Evolutionary conservation across 1,140 invertebrate genomes (phyloP).

Genomic region (Pentalonia nigronervosa): DNA sequence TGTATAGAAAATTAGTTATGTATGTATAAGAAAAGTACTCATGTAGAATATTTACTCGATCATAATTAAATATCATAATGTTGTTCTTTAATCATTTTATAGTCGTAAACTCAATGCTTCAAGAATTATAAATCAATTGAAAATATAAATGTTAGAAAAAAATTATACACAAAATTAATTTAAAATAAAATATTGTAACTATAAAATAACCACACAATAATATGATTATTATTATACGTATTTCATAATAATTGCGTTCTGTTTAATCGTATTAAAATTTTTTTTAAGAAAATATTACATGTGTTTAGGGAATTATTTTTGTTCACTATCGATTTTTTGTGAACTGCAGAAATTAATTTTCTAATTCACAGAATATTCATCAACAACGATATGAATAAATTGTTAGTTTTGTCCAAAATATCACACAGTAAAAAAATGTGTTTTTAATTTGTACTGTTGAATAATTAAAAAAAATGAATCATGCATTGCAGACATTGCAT

Average conservation of each 20-base stretch:
- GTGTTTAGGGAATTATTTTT: neutral
- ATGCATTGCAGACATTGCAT: neutral
- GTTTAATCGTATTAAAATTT: neutral
- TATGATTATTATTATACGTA: neutral
- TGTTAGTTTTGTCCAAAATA: neutral
- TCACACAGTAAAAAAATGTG: neutral
- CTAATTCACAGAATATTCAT: neutral
- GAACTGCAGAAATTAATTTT: neutral
- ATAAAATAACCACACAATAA: too few species aligned
- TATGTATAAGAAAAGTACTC: neutral
- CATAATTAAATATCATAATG: neutral
- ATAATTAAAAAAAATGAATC: neutral
- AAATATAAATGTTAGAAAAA: neutral
- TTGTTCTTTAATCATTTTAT: neutral
- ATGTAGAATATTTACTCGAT: neutral
- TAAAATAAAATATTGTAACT: neutral
- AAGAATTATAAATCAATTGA: neutral
- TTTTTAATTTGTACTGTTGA: neutral
- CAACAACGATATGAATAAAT: neutral
- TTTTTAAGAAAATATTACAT: neutral
- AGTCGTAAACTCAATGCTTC: accelerated
- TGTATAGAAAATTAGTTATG: neutral
- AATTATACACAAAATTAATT: neutral
- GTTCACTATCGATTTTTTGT: neutral
- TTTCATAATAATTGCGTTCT: neutral